Evolutionary conservation across 2,797 vertebrate genomes (phyloP).

Genomic region (Betta splendens): DNA sequence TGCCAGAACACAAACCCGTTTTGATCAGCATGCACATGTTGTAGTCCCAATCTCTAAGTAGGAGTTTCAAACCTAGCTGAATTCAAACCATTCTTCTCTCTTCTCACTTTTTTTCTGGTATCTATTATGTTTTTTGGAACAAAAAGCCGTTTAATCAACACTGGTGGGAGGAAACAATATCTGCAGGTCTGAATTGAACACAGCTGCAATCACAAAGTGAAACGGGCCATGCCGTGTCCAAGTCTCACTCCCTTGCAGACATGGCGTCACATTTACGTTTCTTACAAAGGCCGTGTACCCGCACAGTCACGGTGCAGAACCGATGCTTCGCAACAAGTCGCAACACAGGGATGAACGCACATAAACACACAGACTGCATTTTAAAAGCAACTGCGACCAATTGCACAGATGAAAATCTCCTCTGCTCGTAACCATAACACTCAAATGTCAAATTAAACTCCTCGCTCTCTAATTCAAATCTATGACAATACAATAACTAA

Average conservation of each 20-base stretch:
- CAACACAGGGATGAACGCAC: background rate
- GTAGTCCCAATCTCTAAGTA: conserved; percentile 6
- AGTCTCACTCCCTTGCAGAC: conserved; percentile 32
- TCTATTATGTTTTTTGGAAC: conserved; percentile 17
- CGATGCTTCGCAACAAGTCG: conserved; percentile 4
- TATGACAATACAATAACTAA: no score
- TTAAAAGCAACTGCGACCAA: conserved; percentile 27
- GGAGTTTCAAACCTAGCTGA: conserved; percentile 1
- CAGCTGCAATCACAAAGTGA: conserved; percentile 64
- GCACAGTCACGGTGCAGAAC: no score
- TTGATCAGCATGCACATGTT: conserved; percentile 19
- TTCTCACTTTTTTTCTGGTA: conserved; percentile 25
- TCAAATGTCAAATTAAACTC: no score
- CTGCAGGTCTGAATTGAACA: conserved; percentile 56
- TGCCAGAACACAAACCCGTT: conserved; percentile 24
- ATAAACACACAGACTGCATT: background rate
- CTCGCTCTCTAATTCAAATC: background rate
- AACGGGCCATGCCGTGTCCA: conserved; percentile 30
- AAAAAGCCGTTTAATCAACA: conserved; percentile 43
- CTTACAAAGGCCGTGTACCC: no score
- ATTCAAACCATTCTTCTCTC: conserved; percentile 11
- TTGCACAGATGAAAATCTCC: conserved; percentile 38
- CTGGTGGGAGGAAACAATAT: conserved; percentile 36
- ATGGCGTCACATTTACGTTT: no score
- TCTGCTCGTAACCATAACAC: conserved; percentile 10